Percentiles rank a stretch among this genome's conserved stretches.
phyloP scores from a whole-genome alignment of 2,888 invertebrate genomes.

The Allacma fusca region DNA sequence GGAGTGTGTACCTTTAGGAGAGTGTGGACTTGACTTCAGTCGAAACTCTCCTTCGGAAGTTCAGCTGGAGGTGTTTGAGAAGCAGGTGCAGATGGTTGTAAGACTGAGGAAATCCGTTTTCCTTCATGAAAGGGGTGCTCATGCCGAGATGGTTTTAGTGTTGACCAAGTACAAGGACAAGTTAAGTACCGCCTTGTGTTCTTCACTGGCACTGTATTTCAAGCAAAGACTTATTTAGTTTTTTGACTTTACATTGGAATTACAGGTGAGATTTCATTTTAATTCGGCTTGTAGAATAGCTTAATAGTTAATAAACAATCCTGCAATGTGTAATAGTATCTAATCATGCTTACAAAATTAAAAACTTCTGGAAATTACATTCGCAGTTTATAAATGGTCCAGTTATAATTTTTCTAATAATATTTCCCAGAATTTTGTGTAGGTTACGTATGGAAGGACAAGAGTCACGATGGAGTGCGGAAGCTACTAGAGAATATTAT shows the following conservation, averaged over 20 bases:
- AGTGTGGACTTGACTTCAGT: constrained; percentile 93
- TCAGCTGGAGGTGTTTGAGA: constrained; percentile 85
- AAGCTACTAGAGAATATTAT: constrained; percentile 80
- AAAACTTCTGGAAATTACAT: too few species aligned
- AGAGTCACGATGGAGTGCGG: constrained; percentile 88
- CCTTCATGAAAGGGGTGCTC: constrained; percentile 91
- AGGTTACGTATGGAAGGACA: constrained; percentile 89
- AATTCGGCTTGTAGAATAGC: too few species aligned
- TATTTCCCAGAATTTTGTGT: not conserved
- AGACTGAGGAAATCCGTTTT: constrained; percentile 85
- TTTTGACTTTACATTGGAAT: constrained; percentile 86
- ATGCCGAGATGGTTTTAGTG: constrained; percentile 82
- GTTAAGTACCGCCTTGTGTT: constrained; percentile 83
- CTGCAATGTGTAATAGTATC: too few species aligned
- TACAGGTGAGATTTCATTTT: constrained; percentile 69
- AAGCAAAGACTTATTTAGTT: constrained; percentile 83
- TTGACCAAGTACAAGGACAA: constrained; percentile 68
- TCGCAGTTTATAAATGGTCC: too few species aligned
- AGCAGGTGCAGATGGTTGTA: constrained; percentile 85
- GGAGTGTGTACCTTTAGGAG: constrained; percentile 92
- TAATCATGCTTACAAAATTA: too few species aligned
- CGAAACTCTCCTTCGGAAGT: constrained; percentile 89
- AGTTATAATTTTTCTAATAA: too few species aligned
- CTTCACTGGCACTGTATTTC: constrained; percentile 86
- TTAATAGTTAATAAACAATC: too few species aligned